Evolutionary conservation across 2,113 vertebrate species (phyloP).

Genomic region (Larimichthys polyactis): DNA sequence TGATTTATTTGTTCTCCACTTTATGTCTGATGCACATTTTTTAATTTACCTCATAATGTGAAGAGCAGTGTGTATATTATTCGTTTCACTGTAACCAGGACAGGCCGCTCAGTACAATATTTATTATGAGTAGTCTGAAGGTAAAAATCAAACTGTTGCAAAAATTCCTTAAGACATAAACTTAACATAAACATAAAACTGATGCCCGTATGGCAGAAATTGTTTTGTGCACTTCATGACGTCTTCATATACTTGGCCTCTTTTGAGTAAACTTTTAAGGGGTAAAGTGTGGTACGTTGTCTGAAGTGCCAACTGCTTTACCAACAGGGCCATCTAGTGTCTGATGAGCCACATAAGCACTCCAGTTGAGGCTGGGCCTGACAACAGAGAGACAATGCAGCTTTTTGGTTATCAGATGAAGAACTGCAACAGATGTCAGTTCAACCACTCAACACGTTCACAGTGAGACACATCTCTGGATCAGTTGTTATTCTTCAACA

Average conservation of each 20-base stretch:
- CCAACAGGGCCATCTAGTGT: slow-evolving; percentile 74
- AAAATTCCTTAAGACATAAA: not conserved
- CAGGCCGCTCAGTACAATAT: too few species aligned
- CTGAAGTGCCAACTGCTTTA: slow-evolving; percentile 21
- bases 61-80: not conserved
- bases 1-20: not conserved
- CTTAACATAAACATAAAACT: not conserved
- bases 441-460: not conserved
- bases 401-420: not conserved
- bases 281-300: not conserved
- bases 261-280: not conserved
- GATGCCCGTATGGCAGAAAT: not conserved
- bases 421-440: not conserved
- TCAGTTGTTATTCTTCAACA: slow-evolving; percentile 21
- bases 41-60: not conserved
- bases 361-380: not conserved
- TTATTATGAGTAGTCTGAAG: too few species aligned
- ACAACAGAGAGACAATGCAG: not conserved
- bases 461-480: not conserved
- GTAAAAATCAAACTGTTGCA: not conserved
- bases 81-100: too few species aligned
- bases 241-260: not conserved
- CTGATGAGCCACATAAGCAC: not conserved
- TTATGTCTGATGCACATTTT: not conserved
- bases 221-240: not conserved